Evolutionary conservation across 2,888 invertebrate genomes (phyloP), one percentile per base, ranked within the genome.

Genomic region (Metalampra italica): DNA sequence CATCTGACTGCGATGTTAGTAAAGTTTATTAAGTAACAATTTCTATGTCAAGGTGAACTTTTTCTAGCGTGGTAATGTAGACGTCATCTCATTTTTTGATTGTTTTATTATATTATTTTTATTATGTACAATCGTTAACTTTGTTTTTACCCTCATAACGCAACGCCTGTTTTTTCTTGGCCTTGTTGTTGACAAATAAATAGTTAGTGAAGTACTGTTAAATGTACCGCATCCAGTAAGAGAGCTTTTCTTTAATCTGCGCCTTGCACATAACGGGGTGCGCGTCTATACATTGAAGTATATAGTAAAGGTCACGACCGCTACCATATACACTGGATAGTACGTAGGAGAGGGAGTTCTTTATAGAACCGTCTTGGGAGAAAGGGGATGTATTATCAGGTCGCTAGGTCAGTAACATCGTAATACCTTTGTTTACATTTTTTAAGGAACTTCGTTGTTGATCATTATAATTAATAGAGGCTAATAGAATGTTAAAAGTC

Each of bases 341-440:
- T 75, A 79, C 65, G 76, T 81, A 81, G 78, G 78, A 82, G 74
- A 81, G 82, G 81, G 86, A 86, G 83, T 84, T 87, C 84, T 87
- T 86, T 87, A 87, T 86, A 83, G 85, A 86, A 79, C 78, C 71
- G 78, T 79, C 80, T 83, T 82, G 85, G 78, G 78, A 67, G 71
- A 80, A 82, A 84, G 83, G 87, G 87, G 82, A 68, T 78, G n/a
- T 36, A 34, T 84, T 87, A 87, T 83, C 85, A 87, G 88, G 88
- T 88, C 88, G 88, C 82, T 86, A 87, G 88, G 88, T 88, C 88
- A 88, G 82, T 86, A 82, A 82, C 85, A 83, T 76, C 68, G 76
- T 75, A 78, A 77, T 76, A 71, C 68, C 78, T 78, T 78, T 80
- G 81, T 82, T 80, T 82, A 82, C 78, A 72, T 69, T 75, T 68